Percentiles rank a stretch among this genome's conserved stretches.
Evolutionary conservation across 2,888 invertebrate genomes (phyloP).

Genomic region (Nipponacmea schrenckii): DNA sequence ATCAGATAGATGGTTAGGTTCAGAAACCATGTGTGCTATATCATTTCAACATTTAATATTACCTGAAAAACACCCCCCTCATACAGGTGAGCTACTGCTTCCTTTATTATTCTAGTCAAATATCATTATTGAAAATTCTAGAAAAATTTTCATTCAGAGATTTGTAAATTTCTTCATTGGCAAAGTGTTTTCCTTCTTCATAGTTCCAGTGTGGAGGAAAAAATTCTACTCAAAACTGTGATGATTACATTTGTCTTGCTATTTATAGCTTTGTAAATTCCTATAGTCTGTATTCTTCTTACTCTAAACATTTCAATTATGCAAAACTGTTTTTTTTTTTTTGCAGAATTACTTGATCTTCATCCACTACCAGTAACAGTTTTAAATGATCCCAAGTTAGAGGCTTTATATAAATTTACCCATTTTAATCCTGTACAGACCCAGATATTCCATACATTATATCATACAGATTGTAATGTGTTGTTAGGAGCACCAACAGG

Average conservation of each 20-base stretch:
- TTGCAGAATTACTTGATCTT: conserved; percentile 84
- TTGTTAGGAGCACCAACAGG: conserved; percentile 91
- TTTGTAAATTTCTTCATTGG: background rate
- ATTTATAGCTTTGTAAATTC: too few relatives aligned
- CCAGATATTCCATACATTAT: conserved; percentile 94
- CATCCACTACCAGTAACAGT: conserved; percentile 89
- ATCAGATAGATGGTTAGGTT: conserved; percentile 86
- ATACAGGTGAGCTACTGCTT: conserved; percentile 76
- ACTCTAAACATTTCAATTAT: too few relatives aligned
- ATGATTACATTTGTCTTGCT: too few relatives aligned
- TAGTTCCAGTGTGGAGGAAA: too few relatives aligned
- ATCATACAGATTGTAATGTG: conserved; percentile 93
- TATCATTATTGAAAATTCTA: background rate
- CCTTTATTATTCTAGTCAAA: background rate
- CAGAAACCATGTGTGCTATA: conserved; percentile 70
- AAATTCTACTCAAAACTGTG: too few relatives aligned
- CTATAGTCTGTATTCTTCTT: too few relatives aligned
- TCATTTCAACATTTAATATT: conserved; percentile 87
- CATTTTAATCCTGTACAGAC: conserved; percentile 99
- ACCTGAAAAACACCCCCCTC: conserved; percentile 90
- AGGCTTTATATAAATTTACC: conserved; percentile 86
- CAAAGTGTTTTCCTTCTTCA: background rate
- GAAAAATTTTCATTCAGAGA: background rate
- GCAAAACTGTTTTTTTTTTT: conserved; percentile 14
- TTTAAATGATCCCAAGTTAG: conserved; percentile 80